Conservation (phyloP, 1,140 invertebrate genomes). For the Cyclargus thomasi region DNA sequence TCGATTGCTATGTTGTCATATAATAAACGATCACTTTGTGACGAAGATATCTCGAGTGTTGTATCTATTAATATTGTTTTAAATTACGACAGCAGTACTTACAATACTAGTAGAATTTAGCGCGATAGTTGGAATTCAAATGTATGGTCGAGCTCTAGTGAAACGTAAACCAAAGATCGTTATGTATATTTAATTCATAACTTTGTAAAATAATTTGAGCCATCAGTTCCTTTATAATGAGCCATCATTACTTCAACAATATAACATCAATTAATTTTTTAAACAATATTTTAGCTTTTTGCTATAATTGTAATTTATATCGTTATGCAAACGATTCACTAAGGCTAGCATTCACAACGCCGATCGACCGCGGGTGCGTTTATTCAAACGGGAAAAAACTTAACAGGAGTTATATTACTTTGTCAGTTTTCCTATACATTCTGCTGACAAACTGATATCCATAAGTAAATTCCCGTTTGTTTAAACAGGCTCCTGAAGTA, state of each 20-base stretch:
- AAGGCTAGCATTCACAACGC: neutral
- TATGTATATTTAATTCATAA: neutral
- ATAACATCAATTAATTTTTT: neutral
- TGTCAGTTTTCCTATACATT: neutral
- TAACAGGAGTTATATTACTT: neutral
- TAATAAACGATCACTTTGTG: neutral
- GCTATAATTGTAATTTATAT: neutral
- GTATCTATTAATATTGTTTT: neutral
- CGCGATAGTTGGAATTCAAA: neutral
- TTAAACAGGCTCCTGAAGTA: neutral
- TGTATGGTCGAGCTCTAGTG: conserved; percentile 17
- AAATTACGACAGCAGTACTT: neutral
- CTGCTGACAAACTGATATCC: neutral
- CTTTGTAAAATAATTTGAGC: neutral
- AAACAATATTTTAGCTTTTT: neutral
- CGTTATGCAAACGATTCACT: neutral
- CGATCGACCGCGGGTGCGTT: neutral
- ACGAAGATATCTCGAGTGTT: neutral
- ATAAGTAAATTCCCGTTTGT: neutral
- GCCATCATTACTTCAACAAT: neutral
- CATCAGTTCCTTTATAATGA: neutral
- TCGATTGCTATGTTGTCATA: neutral
- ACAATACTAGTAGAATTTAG: too few species aligned
- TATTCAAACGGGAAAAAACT: neutral
- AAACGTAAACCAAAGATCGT: neutral